Percentiles rank a stretch among this genome's conserved stretches.
Conservation (phyloP, 2,113 vertebrate genomes). For the Anhinga anhinga region DNA sequence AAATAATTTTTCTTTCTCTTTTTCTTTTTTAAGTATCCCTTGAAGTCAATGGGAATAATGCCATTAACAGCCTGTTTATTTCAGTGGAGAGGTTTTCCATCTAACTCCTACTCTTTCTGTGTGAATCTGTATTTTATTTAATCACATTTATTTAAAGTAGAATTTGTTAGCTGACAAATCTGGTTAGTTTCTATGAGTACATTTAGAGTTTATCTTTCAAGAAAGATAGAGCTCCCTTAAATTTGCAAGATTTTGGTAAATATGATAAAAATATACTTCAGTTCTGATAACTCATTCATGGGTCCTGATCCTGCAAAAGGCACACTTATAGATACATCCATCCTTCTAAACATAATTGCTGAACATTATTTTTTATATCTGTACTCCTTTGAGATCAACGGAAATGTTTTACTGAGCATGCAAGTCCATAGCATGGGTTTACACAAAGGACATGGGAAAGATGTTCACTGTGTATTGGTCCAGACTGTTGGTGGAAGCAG, state of each 20-base stretch:
- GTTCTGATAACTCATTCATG: not conserved
- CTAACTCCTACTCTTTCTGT: conserved; percentile 55
- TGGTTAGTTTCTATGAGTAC: conserved; percentile 59
- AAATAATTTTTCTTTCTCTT: not conserved
- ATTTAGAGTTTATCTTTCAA: conserved; percentile 49
- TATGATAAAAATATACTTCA: conserved; percentile 53
- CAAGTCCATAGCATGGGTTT: not conserved
- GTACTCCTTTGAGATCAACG: not conserved
- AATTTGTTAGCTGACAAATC: conserved; percentile 65
- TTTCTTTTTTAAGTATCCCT: not conserved
- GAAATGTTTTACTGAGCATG: not conserved
- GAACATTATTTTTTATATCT: not conserved
- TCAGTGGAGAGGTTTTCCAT: conserved; percentile 53
- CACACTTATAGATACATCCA: not conserved
- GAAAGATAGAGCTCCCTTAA: conserved; percentile 48
- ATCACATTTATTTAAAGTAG: conserved; percentile 68
- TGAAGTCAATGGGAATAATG: not conserved
- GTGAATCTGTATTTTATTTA: conserved; percentile 65
- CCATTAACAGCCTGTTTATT: conserved; percentile 12
- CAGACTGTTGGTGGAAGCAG: not conserved
- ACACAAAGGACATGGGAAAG: not conserved
- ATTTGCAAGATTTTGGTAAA: conserved; percentile 53
- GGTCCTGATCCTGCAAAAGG: not conserved
- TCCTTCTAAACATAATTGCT: not conserved
- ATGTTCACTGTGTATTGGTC: not conserved